These are phyloP conservation scores for Procavia capensis DNA, from an alignment of 2,113 vertebrate genomes.

Conservation along the genomic window DNA sequence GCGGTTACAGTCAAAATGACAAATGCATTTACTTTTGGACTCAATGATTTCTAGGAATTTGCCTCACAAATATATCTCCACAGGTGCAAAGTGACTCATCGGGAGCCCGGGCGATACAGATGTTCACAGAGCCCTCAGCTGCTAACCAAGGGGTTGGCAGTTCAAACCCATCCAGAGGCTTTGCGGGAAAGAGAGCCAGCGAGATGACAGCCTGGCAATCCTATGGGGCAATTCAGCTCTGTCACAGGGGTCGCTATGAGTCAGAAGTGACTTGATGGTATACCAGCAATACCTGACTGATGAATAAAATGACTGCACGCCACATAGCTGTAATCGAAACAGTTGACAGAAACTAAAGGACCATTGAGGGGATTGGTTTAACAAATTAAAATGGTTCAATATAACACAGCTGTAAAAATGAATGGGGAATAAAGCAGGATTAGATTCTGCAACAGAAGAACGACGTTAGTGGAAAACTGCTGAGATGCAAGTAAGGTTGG, in stretches of 20 bases:
- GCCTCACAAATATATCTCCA: too few relatives aligned
- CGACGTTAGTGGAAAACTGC: neutral
- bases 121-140: neutral
- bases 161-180: neutral
- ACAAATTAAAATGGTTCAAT: neutral
- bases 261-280: neutral
- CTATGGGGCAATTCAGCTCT: neutral
- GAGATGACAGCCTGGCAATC: neutral
- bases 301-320: neutral
- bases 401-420: neutral
- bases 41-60: too few relatives aligned
- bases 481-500: neutral
- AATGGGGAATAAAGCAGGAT: too few relatives aligned
- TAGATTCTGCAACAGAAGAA: neutral
- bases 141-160: neutral
- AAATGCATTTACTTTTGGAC: neutral
- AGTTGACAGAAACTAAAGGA: neutral
- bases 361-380: neutral
- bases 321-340: neutral
- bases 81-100: too few relatives aligned
- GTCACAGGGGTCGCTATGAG: neutral
- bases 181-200: neutral
- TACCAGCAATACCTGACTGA: neutral
- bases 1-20: neutral
- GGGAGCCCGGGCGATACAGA: too few relatives aligned